These are phyloP conservation scores for Syngnathus acus DNA, from an alignment of 2,797 vertebrate species.

Conservation along the genomic window DNA sequence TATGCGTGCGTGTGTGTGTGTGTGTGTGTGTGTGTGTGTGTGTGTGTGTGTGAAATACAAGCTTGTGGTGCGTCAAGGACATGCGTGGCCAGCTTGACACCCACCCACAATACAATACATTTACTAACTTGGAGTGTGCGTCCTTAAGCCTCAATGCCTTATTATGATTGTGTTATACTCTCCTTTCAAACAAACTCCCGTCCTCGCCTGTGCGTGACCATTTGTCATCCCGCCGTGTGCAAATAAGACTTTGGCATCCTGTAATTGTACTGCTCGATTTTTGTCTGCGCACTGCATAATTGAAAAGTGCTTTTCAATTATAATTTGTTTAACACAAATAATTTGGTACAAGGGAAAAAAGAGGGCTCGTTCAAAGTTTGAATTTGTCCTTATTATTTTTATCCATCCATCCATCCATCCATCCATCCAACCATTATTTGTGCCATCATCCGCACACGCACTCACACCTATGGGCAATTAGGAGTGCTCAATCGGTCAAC, in stretches of 20 bases:
- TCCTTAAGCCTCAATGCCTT: background rate
- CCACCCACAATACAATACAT: background rate
- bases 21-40: too few species aligned
- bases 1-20: too few species aligned
- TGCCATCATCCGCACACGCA: too few species aligned
- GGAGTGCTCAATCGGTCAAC: too few species aligned
- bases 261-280: slow-evolving; percentile 65
- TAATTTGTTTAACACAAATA: slow-evolving; percentile 73
- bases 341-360: slow-evolving; percentile 55
- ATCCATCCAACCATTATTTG: too few species aligned
- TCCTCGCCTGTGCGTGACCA: slow-evolving; percentile 60
- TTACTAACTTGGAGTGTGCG: background rate
- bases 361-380: slow-evolving; percentile 19
- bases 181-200: slow-evolving; percentile 7
- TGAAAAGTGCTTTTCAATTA: slow-evolving; percentile 76
- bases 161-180: background rate
- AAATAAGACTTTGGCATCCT: slow-evolving; percentile 65
- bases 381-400: slow-evolving; percentile 23
- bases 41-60: background rate
- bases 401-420: slow-evolving; percentile 1
- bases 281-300: slow-evolving; percentile 58
- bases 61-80: slow-evolving; percentile 1
- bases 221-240: slow-evolving; percentile 51
- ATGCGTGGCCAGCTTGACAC: background rate
- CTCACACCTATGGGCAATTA: too few species aligned